These are phyloP conservation scores for Sus scrofa DNA, from an alignment of 2,113 vertebrate genomes.

Conservation along the genomic window T2T-Sscrofa CM000812.6:57295001-57295500, in stretches of 20 bases:
- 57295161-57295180: background rate
- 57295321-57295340: background rate
- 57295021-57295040: background rate
- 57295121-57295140: background rate
- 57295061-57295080: background rate
- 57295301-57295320: background rate
- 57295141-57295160: rapidly evolving
- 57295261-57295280: background rate
- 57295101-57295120: background rate
- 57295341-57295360: background rate
- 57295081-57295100: background rate
- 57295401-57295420: background rate
- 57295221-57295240: background rate
- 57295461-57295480: background rate
- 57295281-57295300: background rate
- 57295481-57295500: background rate
- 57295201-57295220: background rate
- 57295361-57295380: background rate
- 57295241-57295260: background rate
- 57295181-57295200: background rate
- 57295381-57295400: background rate
- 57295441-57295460: background rate
- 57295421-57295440: background rate
- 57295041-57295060: background rate
- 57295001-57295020: background rate